A percentile compares a stretch with the other conserved stretches of the same genome.
Conservation (phyloP, 2,888 invertebrate genomes). For the Diarsia brunnea region DNA sequence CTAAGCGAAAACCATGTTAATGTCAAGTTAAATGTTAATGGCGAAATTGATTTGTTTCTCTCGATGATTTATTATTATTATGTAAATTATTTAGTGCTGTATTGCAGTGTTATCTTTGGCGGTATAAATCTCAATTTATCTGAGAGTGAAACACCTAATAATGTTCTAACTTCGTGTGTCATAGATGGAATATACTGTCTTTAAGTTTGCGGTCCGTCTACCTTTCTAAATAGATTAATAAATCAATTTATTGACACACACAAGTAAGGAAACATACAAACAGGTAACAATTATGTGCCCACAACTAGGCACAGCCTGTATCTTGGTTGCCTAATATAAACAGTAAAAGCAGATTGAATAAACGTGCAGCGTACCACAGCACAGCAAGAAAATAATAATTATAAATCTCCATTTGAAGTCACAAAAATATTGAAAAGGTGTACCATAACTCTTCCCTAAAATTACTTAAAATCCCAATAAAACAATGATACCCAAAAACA, state of each 20-base stretch:
- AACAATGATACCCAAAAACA: slow-evolving; percentile 35
- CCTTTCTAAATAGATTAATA: neutral
- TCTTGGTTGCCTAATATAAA: too few relatives aligned
- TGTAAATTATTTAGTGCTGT: slow-evolving; percentile 22
- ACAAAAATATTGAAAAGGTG: neutral
- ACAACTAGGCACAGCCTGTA: too few relatives aligned
- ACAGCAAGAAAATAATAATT: too few relatives aligned
- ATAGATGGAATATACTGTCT: neutral
- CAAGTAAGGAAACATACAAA: too few relatives aligned
- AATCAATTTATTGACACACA: too few relatives aligned
- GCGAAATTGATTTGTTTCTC: slow-evolving; percentile 57
- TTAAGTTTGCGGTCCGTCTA: too few relatives aligned
- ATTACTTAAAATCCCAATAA: slow-evolving; percentile 17
- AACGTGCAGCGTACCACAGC: too few relatives aligned
- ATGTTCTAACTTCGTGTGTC: neutral
- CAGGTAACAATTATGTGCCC: too few relatives aligned
- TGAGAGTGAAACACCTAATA: slow-evolving; percentile 7
- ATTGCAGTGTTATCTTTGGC: slow-evolving; percentile 31
- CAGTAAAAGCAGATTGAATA: too few relatives aligned
- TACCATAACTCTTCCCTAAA: slow-evolving; percentile 20
- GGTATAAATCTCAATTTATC: slow-evolving; percentile 21
- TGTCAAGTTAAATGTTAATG: slow-evolving; percentile 62
- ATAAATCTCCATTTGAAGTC: too few relatives aligned
- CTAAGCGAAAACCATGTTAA: slow-evolving; percentile 59
- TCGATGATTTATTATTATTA: slow-evolving; percentile 47